Base-by-base conservation (phyloP, 1,140 invertebrate genomes). In the Lasioglossum albipes region DNA sequence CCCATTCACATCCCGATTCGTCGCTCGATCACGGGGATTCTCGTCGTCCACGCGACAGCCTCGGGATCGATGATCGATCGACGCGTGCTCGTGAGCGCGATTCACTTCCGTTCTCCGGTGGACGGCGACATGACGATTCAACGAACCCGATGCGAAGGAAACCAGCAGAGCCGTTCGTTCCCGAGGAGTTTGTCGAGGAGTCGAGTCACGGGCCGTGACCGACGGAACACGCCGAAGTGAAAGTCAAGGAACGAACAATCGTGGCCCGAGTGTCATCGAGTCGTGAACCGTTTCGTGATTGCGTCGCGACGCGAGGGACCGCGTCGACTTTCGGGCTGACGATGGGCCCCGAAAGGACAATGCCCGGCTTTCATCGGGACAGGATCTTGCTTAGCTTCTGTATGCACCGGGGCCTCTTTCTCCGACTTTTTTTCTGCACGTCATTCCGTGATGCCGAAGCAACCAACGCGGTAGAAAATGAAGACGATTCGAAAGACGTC, bases 151-250 rank as follows among this genome's bases (percentile, higher is more conserved):
- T 12, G 45, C 45, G 12, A 49, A 10, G 45, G 5, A 9, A 45
- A 5, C 5, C 45, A 9, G 9, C 45, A 12, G 45, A 45, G 45
- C 45, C 0, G 18, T n/a, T 57, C 54, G 16, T n/a, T 9, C 57
- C n/a, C 18, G 57, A 59, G 16, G 36, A 36, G 20, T 85, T 79
- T 79, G 18, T 75, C 74, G 81, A 88, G 87, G 79, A 86, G 82
- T 81, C 88, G 76, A 90, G 89, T 90, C 89, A 90, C 86, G 89
- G 84, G 81, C 72, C 59, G 82, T 84, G 88, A 88, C 89, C 87
- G 86, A 79, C 82, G 76, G 68, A 79, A 83, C 83, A 62, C 69
- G 69, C 69, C 70, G 69, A 81, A 87, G 85, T 90, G 89, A 89
- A 90, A 90, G 84, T 88, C 88, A 80, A 88, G 83, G 74, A 83